Evolutionary conservation across 1,140 invertebrate genomes (phyloP).

Genomic region (Dryas iulia): DNA sequence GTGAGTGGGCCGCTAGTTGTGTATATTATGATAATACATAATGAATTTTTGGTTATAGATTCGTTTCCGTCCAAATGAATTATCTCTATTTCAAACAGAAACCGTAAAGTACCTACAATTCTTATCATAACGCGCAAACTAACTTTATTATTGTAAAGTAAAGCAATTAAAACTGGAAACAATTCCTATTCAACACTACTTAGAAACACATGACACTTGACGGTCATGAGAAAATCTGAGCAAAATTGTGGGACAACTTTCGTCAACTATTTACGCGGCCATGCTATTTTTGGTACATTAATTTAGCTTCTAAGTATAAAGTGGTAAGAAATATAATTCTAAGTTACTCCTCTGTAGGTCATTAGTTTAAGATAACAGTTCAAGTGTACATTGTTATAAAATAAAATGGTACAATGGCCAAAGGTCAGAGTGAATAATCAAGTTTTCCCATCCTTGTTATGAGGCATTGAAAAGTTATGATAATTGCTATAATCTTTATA

Average conservation of each 20-base stretch:
- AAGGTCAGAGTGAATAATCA: conserved; percentile 6
- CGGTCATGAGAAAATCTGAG: conserved; percentile 49
- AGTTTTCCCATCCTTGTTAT: neutral
- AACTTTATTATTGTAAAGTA: neutral
- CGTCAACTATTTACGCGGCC: conserved; percentile 12
- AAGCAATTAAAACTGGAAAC: neutral
- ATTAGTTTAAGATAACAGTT: conserved; percentile 25
- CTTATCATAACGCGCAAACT: too few relatives aligned
- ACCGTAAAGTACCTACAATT: too few relatives aligned
- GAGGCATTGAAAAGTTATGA: neutral
- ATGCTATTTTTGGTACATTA: neutral
- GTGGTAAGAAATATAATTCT: neutral
- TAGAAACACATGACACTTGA: conserved; percentile 27
- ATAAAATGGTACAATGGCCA: conserved; percentile 30
- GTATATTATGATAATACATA: too few relatives aligned
- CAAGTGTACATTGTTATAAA: conserved; percentile 26
- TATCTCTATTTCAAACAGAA: too few relatives aligned
- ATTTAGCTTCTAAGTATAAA: neutral
- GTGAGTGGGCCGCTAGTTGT: too few relatives aligned
- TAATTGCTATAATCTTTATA: neutral
- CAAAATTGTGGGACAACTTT: conserved; percentile 38
- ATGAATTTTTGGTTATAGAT: too few relatives aligned
- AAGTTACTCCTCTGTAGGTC: conserved; percentile 1
- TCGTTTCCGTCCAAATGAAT: too few relatives aligned
- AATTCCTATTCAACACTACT: neutral